A percentile compares a stretch with the other conserved stretches of the same genome.
phyloP scores from a whole-genome alignment of 2,113 vertebrate species.

The Beaufortia kweichowensis region DNA sequence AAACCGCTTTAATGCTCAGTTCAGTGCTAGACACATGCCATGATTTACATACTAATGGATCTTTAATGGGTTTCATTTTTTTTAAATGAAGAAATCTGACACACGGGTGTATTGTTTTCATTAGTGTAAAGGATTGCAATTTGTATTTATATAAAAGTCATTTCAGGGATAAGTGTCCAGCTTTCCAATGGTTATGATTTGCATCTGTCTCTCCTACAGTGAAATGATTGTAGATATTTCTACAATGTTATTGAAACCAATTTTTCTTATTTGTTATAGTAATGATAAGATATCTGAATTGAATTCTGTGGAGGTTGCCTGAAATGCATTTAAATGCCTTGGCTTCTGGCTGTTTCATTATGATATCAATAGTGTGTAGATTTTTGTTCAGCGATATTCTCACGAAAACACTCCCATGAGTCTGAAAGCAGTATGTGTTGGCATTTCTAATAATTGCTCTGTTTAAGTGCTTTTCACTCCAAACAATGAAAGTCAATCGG shows the following conservation, averaged over 20 bases:
- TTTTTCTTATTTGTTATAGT: neutral
- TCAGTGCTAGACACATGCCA: neutral
- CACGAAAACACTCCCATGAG: neutral
- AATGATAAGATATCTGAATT: conserved; percentile 8
- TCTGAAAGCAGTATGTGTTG: neutral
- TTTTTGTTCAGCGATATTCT: neutral
- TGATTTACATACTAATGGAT: neutral
- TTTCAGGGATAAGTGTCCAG: neutral
- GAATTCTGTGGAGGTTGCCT: conserved; percentile 2
- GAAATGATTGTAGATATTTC: no score
- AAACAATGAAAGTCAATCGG: no score
- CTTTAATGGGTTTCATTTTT: neutral
- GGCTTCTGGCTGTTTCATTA: conserved; percentile 8
- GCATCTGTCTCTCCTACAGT: no score
- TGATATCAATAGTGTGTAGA: conserved; percentile 7
- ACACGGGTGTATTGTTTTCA: neutral
- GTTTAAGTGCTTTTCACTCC: no score
- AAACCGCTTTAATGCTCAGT: neutral
- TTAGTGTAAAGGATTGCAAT: neutral
- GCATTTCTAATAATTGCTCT: conserved; percentile 10
- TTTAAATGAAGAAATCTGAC: no score
- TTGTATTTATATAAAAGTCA: no score
- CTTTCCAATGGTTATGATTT: no score
- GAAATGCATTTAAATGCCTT: neutral
- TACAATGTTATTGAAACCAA: no score